Base-by-base conservation (phyloP, 2,113 vertebrate species). In the Urocolius indicus region DNA sequence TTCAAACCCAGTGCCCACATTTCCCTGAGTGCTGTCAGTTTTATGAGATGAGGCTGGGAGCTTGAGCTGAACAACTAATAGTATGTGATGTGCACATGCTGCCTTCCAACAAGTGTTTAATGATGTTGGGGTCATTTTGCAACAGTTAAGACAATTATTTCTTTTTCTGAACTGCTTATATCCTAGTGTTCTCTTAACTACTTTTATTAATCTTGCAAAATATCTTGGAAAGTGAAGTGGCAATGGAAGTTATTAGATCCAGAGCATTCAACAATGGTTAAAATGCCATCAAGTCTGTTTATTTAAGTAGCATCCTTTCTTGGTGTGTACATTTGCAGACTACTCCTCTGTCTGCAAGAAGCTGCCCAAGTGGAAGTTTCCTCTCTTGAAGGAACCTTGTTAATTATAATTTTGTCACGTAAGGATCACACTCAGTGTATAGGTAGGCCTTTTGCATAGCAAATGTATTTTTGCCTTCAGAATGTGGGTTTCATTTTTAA, bases 1-100 rank as follows among this genome's bases (percentile, higher is more conserved):
- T 98, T 97, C 98, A 98, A 61, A 93, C 89, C 87, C 84, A 92
- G 93, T 93, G 87, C 95, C 90, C 68, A 67, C 89, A 90, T 97
- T 95, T 98, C 97, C 98, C 96, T 84, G 94, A 97, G 94, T 97
- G 95, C 97, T 97, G 96, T 98, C 97, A 96, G 96, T 96, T 98
- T 97, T 97, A 97, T 94, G 95, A 97, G 97, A 96, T 95, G 95
- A 97, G 97, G 93, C 96, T 97, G 91, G 58, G 90, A 98, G 93
- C 96, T 95, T 95, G 89, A 93, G 96, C 95, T 97, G 91, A 98
- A 93, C 94, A 94, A 91, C 88, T 88, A 78, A 93, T 88, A 90
- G 82, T 86, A 93, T 96, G 97, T 72, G n/a, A 89, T 58, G n/a
- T 89, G 95, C 76, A 74, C 68, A 10, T 86, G 74, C 91, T 94